Conservation (phyloP, 1,140 invertebrate species). For the Portunus trituberculatus region DNA sequence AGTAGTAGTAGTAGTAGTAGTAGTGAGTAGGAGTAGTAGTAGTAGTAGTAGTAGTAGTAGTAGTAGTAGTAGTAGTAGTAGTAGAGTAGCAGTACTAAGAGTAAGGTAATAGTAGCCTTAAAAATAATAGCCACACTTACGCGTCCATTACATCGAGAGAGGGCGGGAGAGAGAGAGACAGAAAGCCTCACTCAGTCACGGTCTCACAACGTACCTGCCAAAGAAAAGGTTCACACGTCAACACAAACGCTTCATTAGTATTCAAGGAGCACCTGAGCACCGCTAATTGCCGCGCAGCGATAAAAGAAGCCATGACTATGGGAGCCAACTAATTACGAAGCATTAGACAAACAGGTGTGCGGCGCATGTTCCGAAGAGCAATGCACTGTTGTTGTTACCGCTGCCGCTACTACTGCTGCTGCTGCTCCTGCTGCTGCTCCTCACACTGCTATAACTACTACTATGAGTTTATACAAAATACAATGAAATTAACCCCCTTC, state of each 20-base stretch:
- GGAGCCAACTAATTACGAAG: not conserved
- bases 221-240: not conserved
- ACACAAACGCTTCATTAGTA: not conserved
- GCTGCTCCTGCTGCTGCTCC: no score
- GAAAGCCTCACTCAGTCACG: not conserved
- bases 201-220: not conserved
- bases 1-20: constrained; percentile 13
- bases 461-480: no score
- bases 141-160: no score
- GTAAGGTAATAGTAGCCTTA: not conserved
- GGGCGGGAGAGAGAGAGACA: not conserved
- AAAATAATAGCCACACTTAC: not conserved
- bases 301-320: constrained; percentile 9
- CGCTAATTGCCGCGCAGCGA: not conserved
- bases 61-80: not conserved
- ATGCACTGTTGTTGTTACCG: no score
- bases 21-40: not conserved
- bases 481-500: no score
- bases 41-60: not conserved
- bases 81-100: not conserved
- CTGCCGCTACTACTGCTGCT: no score
- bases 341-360: not conserved
- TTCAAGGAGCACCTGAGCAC: not conserved
- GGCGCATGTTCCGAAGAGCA: no score
- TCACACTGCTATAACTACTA: no score